Evolutionary conservation across 2,888 invertebrate species (phyloP).

Genomic region (Pseudanteris insignis): DNA sequence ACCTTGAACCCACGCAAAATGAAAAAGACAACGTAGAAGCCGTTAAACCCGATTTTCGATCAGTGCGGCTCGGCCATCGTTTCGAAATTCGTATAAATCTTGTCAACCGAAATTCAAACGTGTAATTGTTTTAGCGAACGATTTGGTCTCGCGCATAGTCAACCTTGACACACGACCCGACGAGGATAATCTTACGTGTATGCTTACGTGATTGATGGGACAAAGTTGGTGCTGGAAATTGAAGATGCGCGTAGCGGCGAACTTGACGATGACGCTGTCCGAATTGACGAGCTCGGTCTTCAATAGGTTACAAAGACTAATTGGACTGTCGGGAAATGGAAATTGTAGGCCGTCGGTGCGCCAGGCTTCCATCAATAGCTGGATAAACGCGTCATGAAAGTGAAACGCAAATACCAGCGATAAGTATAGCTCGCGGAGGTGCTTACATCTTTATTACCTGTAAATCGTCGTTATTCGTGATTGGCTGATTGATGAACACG

Average conservation of each 20-base stretch:
- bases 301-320: conserved; percentile 45
- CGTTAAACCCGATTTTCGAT: no score
- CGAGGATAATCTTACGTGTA: background rate
- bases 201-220: conserved; percentile 45
- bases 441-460: conserved; percentile 45
- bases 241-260: conserved; percentile 43
- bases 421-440: conserved; percentile 40
- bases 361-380: conserved; percentile 40
- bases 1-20: no score
- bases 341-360: conserved; percentile 41
- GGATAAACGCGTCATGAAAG: conserved; percentile 36
- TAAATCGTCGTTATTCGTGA: conserved; percentile 44
- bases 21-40: conserved; percentile 3
- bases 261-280: conserved; percentile 26
- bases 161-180: no score
- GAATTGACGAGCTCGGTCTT: conserved; percentile 20
- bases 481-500: conserved; percentile 38
- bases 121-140: no score
- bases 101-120: no score
- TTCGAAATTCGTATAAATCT: background rate
- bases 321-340: conserved; percentile 39
- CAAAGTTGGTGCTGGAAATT: conserved; percentile 33
- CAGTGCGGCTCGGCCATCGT: no score
- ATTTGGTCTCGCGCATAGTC: no score
- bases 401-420: conserved; percentile 43